phyloP scores from a whole-genome alignment of 2,113 vertebrate genomes.

The Leuciscus idus region DNA sequence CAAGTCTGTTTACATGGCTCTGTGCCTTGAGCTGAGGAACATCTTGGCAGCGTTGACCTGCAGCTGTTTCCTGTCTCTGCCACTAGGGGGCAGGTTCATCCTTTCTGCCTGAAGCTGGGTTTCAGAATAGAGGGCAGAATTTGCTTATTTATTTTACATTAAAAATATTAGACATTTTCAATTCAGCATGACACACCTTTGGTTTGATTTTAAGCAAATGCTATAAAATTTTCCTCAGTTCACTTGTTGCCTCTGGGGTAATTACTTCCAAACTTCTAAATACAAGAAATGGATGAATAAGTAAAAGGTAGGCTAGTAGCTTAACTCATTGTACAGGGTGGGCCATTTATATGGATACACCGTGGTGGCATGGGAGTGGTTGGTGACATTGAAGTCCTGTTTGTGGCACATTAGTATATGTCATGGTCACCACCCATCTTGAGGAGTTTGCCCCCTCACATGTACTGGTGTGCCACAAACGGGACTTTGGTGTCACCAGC shows the following conservation, averaged over 20 bases:
- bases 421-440: no score
- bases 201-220: not conserved
- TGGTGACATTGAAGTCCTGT: no score
- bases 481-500: no score
- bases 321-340: not conserved
- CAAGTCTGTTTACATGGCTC: conserved; percentile 45
- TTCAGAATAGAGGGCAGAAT: not conserved
- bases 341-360: no score
- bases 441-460: no score
- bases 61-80: not conserved
- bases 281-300: not conserved
- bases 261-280: not conserved
- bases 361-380: no score
- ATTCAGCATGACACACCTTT: not conserved
- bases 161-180: no score
- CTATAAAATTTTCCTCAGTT: not conserved
- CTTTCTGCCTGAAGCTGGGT: conserved; percentile 20
- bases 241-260: not conserved
- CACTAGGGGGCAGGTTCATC: conserved; percentile 66
- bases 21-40: conserved; percentile 31
- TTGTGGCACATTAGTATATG: no score
- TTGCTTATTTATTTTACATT: not conserved
- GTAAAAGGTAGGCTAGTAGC: not conserved
- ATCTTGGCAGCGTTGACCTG: conserved; percentile 25
- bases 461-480: no score